Conservation (phyloP, 2,888 invertebrate species). For the Polydrusus tereticollis region DNA sequence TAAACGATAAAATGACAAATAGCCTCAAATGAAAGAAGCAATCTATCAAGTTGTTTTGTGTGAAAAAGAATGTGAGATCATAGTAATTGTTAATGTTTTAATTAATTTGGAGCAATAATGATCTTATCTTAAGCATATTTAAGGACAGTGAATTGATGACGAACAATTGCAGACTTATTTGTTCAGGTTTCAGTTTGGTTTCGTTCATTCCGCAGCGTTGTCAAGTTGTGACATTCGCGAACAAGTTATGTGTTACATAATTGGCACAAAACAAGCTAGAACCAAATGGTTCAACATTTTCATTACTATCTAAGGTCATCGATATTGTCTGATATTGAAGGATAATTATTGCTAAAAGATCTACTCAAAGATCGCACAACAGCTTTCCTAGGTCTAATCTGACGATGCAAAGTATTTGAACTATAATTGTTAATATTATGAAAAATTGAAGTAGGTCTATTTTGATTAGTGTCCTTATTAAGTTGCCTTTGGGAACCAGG, state of each 20-base stretch:
- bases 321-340: conserved; percentile 2
- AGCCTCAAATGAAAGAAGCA: no score
- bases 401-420: conserved; percentile 11
- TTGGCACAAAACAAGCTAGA: not conserved
- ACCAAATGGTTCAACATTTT: not conserved
- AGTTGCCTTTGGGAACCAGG: not conserved
- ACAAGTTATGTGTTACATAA: not conserved
- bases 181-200: no score
- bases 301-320: not conserved
- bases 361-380: conserved; percentile 30
- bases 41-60: no score
- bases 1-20: no score
- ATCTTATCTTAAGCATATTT: no score
- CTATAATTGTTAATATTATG: not conserved
- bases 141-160: no score
- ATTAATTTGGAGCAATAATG: no score
- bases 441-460: not conserved
- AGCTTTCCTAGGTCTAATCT: conserved; percentile 23
- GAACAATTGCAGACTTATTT: no score
- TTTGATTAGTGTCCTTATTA: not conserved
- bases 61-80: no score
- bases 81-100: no score
- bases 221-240: no score
- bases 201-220: no score
- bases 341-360: conserved; percentile 27